These are phyloP conservation scores for Ridgeia piscesae DNA, from an alignment of 1,140 invertebrate genomes.

Conservation along the genomic window DNA sequence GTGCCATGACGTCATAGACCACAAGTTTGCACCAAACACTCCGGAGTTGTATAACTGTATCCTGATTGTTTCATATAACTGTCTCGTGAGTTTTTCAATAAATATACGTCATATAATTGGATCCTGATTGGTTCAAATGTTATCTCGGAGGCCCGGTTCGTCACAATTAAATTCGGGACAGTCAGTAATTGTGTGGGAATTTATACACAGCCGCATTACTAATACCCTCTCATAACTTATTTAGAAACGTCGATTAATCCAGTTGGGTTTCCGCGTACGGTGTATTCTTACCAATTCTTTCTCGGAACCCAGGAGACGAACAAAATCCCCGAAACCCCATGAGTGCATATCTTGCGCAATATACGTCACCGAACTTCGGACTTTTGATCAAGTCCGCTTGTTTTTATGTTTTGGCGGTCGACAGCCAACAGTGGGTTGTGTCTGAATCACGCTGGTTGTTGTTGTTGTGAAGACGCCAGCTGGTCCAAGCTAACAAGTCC, in stretches of 20 bases:
- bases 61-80: not conserved
- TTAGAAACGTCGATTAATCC: not conserved
- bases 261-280: not conserved
- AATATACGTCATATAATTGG: not conserved
- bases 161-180: not conserved
- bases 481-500: not conserved
- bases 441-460: not conserved
- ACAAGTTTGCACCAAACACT: too few species aligned
- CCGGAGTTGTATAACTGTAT: too few species aligned
- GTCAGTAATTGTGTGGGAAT: not conserved
- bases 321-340: not conserved
- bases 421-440: not conserved
- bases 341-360: not conserved
- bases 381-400: not conserved
- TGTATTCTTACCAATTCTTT: not conserved
- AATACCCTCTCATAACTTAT: not conserved
- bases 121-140: not conserved
- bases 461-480: not conserved
- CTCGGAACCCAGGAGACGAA: not conserved
- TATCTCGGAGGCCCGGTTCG: not conserved
- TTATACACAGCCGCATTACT: not conserved
- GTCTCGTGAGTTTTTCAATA: not conserved
- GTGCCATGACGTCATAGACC: not conserved
- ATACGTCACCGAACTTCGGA: not conserved
- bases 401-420: not conserved